Percentiles rank a stretch among this genome's conserved stretches.
phyloP scores from a whole-genome alignment of 2,888 invertebrate species.

The Coenonympha glycerion region DNA sequence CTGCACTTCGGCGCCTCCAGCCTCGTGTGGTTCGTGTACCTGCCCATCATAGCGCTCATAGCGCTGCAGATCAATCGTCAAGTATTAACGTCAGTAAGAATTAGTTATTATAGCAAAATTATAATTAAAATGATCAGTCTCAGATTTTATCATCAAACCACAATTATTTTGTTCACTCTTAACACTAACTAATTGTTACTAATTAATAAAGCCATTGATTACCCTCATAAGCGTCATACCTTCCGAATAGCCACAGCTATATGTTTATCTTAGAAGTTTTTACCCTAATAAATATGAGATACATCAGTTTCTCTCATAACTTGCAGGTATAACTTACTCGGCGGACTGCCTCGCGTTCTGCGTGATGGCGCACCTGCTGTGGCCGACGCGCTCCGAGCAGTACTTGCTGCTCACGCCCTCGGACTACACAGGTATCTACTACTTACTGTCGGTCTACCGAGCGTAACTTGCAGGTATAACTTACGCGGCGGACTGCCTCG shows the following conservation, averaged over 20 bases:
- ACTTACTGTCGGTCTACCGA: not conserved
- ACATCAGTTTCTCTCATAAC: no score
- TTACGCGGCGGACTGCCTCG: constrained; percentile 95
- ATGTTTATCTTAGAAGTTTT: no score
- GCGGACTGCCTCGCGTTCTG: constrained; percentile 96
- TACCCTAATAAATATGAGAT: no score
- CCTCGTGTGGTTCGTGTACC: constrained; percentile 98
- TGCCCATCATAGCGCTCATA: constrained; percentile 95
- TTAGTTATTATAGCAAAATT: no score
- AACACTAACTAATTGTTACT: no score
- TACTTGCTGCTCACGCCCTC: constrained; percentile 88
- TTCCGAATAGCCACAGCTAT: no score
- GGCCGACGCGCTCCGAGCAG: constrained; percentile 96
- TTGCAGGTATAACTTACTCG: constrained; percentile 96
- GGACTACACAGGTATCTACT: constrained; percentile 80
- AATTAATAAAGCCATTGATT: no score
- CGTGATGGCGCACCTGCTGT: constrained; percentile 95
- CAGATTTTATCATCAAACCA: no score
- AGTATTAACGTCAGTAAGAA: no score
- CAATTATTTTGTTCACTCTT: no score
- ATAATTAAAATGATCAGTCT: no score
- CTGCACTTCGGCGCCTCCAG: constrained; percentile 98
- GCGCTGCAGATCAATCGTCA: constrained; percentile 95
- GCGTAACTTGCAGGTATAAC: not conserved
- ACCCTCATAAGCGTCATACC: no score